phyloP scores from a whole-genome alignment of 2,113 vertebrate genomes.

The Bos indicus region DNA sequence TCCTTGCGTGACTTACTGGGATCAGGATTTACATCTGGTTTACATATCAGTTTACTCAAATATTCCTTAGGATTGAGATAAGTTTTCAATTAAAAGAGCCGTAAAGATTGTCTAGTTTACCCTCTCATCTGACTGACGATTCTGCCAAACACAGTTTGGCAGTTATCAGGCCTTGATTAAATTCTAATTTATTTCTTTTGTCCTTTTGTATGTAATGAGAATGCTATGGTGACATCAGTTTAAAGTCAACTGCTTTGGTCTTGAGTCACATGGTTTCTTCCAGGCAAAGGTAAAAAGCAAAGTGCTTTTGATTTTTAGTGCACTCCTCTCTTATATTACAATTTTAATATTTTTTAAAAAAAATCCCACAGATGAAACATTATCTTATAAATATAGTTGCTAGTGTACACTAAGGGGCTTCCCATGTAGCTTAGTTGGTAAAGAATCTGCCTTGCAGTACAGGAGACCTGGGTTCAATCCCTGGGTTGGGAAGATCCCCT shows the following conservation, averaged over 20 bases:
- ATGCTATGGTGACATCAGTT: neutral
- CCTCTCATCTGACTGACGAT: neutral
- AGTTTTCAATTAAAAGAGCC: neutral
- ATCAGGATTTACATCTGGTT: neutral
- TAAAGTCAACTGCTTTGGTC: neutral
- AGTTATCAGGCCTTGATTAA: neutral
- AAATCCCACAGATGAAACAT: neutral
- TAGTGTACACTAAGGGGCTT: neutral
- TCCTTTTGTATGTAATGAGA: slow-evolving; percentile 7
- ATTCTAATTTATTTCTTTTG: neutral
- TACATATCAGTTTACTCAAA: neutral
- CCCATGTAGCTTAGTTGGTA: neutral
- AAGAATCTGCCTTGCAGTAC: neutral
- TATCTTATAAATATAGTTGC: neutral
- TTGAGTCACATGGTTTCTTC: neutral
- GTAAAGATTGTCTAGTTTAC: slow-evolving; percentile 20
- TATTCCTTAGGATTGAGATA: neutral
- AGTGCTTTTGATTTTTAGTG: neutral
- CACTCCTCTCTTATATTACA: neutral
- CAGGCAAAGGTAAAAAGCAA: neutral
- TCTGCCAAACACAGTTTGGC: neutral
- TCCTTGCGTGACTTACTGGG: neutral
- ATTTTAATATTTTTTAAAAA: neutral
- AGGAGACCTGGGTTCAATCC: neutral
- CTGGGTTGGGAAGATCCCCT: neutral